Percentiles rank a stretch among this genome's conserved stretches.
These are phyloP conservation scores for Lithosia quadra DNA, from an alignment of 2,888 invertebrate species.

Conservation along the genomic window DNA sequence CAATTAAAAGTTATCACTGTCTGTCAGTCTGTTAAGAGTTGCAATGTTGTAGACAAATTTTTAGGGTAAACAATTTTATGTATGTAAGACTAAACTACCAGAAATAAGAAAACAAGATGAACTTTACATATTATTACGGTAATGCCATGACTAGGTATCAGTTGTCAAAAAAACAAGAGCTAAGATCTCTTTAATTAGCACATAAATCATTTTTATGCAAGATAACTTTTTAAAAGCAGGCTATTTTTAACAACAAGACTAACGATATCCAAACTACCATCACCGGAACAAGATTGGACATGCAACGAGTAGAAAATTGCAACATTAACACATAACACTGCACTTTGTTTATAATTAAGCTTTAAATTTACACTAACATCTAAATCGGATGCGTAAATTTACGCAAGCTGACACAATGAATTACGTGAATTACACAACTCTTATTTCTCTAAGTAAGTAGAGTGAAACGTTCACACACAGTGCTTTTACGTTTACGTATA, in stretches of 20 bases:
- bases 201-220: not conserved
- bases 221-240: not conserved
- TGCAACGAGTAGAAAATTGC: slow-evolving; percentile 35
- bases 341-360: slow-evolving; percentile 32
- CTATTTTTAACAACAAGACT: not conserved
- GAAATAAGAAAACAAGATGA: too few relatives aligned
- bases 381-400: slow-evolving; percentile 49
- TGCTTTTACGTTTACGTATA: slow-evolving; percentile 47
- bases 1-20: too few relatives aligned
- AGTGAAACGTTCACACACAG: slow-evolving; percentile 76
- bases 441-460: slow-evolving; percentile 70
- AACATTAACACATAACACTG: slow-evolving; percentile 35
- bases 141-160: too few relatives aligned
- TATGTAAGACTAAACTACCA: too few relatives aligned
- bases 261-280: slow-evolving; percentile 26
- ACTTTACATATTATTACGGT: too few relatives aligned
- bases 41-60: too few relatives aligned
- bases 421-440: slow-evolving; percentile 49
- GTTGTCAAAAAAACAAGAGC: too few relatives aligned
- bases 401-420: slow-evolving; percentile 56
- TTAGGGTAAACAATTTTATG: too few relatives aligned
- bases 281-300: slow-evolving; percentile 40
- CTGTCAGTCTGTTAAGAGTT: too few relatives aligned
- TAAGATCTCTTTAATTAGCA: too few relatives aligned
- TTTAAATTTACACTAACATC: slow-evolving; percentile 40